Evolutionary conservation across 2,797 vertebrate genomes (phyloP), one percentile per base, ranked within the genome.

Genomic region (Melanogrammus aeglefinus): DNA sequence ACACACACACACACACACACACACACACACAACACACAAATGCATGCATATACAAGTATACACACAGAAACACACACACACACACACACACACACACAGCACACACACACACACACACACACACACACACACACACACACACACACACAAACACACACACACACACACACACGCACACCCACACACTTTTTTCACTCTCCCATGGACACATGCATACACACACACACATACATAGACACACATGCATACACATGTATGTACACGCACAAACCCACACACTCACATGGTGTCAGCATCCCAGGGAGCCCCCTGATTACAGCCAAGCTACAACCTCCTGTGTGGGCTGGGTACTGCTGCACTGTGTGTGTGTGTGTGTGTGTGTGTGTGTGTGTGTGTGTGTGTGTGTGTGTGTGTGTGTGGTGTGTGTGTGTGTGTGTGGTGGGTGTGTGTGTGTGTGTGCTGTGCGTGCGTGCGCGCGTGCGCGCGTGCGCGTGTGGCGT

Each of bases 291-390:
- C 84, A 75, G 86, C 82, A 87, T 93, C 91, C 87, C 83, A 86
- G 77, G 86, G 89, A 87, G 88, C 86, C 82, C 47, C 84, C 91
- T 93, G 91, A 94, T 94, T 94, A 93, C 88, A 87, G 86, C 87
- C 83, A 88, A 84, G 86, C 81, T 88, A 84, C 76, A 82, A 88
- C 92, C 93, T 94, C 91, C 93, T 92, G 91, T 94, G 92, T 94
- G 92, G 93, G 92, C 93, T 27, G 86, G 83, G 88, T 87, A 90
- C 88, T 87, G 3, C 74, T 84, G 81, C 81, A 80, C 41, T 35
- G 91, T 66, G 24, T 80, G 87, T 84, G 88, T 87, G 90, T 91
- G 88, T 87, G 36, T 31, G 38, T 38, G 18, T 75, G 87, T 85
- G 85, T 87, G 88, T 82, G 83, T 88, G 87, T 86, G 84, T 87